phyloP scores from a whole-genome alignment of 2,888 invertebrate species.

The Ctena decussata region DNA sequence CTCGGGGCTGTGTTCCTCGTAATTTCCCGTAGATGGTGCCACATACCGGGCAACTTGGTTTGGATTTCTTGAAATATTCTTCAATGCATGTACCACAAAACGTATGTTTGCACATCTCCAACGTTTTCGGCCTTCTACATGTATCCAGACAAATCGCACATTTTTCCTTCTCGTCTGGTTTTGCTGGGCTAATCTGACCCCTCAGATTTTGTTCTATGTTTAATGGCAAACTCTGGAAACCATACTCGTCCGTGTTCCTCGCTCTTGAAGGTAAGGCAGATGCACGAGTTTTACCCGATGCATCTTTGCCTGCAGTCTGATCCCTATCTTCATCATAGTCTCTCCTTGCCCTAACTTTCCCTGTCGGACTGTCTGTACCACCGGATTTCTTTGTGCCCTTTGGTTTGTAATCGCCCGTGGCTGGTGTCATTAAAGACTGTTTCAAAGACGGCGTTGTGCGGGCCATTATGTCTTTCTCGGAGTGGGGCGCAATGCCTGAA shows the following conservation, averaged over 20 bases:
- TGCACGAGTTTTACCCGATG: not conserved
- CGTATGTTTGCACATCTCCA: conserved; percentile 72
- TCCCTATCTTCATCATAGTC: not conserved
- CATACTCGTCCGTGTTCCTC: conserved; percentile 25
- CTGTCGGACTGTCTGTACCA: not conserved
- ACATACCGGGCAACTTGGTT: conserved; percentile 81
- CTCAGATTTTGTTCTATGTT: not conserved
- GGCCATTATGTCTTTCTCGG: not conserved
- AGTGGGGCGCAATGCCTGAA: too few species aligned
- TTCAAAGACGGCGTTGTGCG: not conserved
- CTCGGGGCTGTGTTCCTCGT: conserved; percentile 78
- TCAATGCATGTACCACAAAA: conserved; percentile 80
- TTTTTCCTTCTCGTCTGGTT: conserved; percentile 10
- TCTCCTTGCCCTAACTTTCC: not conserved
- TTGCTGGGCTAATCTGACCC: not conserved
- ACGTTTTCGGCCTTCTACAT: conserved; percentile 59
- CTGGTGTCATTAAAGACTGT: not conserved
- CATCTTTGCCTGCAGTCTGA: not conserved
- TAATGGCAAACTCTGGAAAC: conserved; percentile 43
- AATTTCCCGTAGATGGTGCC: conserved; percentile 74
- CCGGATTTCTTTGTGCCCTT: not conserved
- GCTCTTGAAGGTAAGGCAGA: conserved; percentile 37
- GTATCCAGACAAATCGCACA: conserved; percentile 74
- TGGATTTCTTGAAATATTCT: conserved; percentile 65
- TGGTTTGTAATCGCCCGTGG: not conserved